Evolutionary conservation across 1,140 invertebrate species (phyloP).

Genomic region (Sycophila sp.): DNA sequence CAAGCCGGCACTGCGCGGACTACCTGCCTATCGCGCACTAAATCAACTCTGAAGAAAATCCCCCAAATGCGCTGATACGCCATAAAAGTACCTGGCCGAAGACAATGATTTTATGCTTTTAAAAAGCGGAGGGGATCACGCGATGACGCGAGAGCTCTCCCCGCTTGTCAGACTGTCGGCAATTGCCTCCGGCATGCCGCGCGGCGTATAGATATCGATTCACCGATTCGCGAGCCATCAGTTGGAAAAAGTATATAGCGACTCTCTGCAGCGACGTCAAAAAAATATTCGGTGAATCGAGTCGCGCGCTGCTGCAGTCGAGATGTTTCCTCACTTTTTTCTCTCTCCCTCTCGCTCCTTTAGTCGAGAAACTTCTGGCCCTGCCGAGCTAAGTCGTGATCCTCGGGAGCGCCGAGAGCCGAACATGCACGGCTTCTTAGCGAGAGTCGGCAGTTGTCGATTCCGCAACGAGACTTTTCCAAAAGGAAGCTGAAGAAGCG

Average conservation of each 20-base stretch:
- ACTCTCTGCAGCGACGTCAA: conserved; percentile 22
- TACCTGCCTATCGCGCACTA: conserved; percentile 37
- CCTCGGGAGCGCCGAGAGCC: neutral
- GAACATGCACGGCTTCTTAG: neutral
- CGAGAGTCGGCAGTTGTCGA: neutral
- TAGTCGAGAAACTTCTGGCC: neutral
- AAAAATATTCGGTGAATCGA: conserved; percentile 12
- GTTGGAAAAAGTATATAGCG: no score
- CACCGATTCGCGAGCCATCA: neutral
- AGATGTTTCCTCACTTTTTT: neutral
- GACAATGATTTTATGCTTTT: conserved; percentile 19
- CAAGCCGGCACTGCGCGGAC: neutral
- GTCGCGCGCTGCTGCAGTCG: neutral
- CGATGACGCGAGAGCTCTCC: no score
- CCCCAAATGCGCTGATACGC: conserved; percentile 45
- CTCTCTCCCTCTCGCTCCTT: neutral
- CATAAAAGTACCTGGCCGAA: conserved; percentile 42
- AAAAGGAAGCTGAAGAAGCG: neutral
- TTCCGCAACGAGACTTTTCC: neutral
- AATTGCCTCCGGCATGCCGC: neutral
- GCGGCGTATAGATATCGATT: neutral
- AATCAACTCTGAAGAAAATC: conserved; percentile 46
- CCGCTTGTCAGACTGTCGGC: no score
- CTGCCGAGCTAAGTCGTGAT: conserved; percentile 4
- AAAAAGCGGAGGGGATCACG: no score